Evolutionary conservation across 2,888 invertebrate species (phyloP).

Genomic region (Toxonevra muliebris): DNA sequence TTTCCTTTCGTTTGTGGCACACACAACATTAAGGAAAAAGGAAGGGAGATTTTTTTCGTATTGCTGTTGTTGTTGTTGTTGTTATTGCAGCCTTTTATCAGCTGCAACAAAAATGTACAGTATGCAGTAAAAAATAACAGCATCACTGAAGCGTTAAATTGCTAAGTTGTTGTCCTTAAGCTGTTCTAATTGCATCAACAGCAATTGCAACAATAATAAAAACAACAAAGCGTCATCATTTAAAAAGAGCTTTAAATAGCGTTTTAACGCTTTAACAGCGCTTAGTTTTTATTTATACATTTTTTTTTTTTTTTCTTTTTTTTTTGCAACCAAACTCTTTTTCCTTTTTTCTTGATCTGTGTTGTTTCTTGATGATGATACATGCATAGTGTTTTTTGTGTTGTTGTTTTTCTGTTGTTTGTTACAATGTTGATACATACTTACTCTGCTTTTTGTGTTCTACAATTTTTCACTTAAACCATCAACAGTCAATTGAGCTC

Average conservation of each 20-base stretch:
- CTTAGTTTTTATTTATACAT: constrained; percentile 26
- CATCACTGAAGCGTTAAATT: constrained; percentile 34
- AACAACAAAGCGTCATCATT: background rate
- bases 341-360: no score
- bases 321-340: constrained; percentile 39
- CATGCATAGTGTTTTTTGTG: no score
- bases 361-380: no score
- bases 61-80: no score
- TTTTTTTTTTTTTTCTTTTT: constrained; percentile 27
- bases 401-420: background rate
- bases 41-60: background rate
- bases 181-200: constrained; percentile 31
- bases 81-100: no score
- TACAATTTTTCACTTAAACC: constrained; percentile 58
- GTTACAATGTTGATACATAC: constrained; percentile 34
- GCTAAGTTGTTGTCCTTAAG: constrained; percentile 23
- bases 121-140: background rate
- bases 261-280: constrained; percentile 3
- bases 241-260: constrained; percentile 18
- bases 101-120: no score
- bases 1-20: constrained; percentile 24
- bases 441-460: constrained; percentile 36
- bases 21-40: constrained; percentile 16
- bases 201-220: no score
- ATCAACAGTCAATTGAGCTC: constrained; percentile 43